phyloP scores from a whole-genome alignment of 2,113 vertebrate species.

The Addax nasomaculatus region DNA sequence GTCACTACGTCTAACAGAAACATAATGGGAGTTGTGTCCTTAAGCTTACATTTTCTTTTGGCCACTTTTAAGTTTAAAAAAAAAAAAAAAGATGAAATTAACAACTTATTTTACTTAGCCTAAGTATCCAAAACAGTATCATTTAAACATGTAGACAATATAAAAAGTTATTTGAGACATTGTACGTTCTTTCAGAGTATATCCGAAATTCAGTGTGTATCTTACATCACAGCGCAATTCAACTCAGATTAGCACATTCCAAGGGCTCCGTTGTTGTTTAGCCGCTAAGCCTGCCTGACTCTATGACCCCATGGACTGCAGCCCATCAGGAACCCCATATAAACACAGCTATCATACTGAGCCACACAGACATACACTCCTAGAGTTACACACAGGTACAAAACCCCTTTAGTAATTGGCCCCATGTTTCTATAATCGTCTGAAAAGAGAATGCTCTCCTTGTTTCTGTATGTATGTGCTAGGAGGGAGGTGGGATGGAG shows the following conservation, averaged over 20 bases:
- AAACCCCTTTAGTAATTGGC: too few species aligned
- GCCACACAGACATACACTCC: background rate
- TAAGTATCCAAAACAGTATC: background rate
- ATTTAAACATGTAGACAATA: background rate
- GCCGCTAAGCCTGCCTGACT: background rate
- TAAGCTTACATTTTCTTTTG: background rate
- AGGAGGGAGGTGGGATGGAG: background rate
- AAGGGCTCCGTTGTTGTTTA: background rate
- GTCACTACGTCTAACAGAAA: background rate
- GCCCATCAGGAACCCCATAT: background rate
- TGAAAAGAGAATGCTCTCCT: background rate
- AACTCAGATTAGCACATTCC: background rate
- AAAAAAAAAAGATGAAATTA: background rate
- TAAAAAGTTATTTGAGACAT: background rate
- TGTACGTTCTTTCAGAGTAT: background rate
- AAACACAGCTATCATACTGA: background rate
- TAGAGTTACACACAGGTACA: background rate
- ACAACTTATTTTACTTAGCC: background rate
- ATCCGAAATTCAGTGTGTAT: background rate
- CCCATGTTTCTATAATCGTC: background rate
- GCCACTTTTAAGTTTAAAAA: background rate
- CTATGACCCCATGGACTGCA: background rate
- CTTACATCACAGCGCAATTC: background rate
- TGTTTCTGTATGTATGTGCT: background rate
- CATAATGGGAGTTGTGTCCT: rapidly evolving